Conservation (phyloP, 2,113 vertebrate genomes). For the Sylvietta virens region DNA sequence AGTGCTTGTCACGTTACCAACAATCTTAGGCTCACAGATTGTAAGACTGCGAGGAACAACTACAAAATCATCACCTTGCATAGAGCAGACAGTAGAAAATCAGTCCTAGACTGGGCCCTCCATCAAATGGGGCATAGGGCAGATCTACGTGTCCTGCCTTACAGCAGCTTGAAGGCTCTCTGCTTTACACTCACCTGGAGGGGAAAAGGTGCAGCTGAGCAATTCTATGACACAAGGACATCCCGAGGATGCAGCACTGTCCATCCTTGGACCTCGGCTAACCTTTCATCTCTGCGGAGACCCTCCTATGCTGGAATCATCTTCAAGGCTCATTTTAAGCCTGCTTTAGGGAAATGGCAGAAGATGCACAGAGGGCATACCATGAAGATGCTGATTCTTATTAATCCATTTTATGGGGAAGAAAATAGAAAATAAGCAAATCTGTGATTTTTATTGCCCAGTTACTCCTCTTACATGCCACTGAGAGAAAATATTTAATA, state of each 20-base stretch:
- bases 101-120: rapidly evolving
- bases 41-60: not conserved
- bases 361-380: not conserved
- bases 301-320: not conserved
- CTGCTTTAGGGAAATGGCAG: not conserved
- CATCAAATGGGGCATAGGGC: not conserved
- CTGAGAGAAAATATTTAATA: not conserved
- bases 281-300: not conserved
- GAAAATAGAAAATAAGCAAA: not conserved
- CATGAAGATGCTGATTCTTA: not conserved
- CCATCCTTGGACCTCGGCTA: not conserved
- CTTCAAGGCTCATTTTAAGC: not conserved
- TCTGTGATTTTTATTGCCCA: not conserved
- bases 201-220: not conserved
- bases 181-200: not conserved
- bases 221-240: not conserved
- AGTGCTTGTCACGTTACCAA: not conserved
- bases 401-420: not conserved
- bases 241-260: not conserved
- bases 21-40: not conserved
- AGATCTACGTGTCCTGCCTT: not conserved
- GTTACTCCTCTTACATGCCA: not conserved
- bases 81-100: not conserved
- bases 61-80: rapidly evolving
- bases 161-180: not conserved